phyloP scores from a whole-genome alignment of 2,888 invertebrate genomes.

The Drosophila imparisetae region DNA sequence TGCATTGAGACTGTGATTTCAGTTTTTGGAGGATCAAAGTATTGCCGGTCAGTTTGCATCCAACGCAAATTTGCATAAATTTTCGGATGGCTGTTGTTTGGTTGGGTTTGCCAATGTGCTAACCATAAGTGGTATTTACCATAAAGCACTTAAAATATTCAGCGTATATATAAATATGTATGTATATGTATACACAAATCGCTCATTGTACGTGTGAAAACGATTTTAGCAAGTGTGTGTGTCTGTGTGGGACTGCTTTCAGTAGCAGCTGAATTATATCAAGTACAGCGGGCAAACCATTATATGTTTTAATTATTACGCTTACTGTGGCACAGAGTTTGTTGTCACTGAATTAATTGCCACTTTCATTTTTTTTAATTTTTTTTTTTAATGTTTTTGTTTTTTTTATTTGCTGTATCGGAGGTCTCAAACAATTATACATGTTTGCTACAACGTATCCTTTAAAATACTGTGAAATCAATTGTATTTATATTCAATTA shows the following conservation, averaged over 20 bases:
- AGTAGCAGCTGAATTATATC: constrained; percentile 37
- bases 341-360: background rate
- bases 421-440: too few species aligned
- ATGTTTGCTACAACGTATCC: too few species aligned
- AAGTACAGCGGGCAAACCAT: constrained; percentile 45
- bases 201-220: constrained; percentile 48
- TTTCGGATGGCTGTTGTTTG: constrained; percentile 43
- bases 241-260: constrained; percentile 1
- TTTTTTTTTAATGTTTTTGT: background rate
- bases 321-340: constrained; percentile 32
- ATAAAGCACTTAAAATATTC: constrained; percentile 65
- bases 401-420: background rate
- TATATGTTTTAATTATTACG: constrained; percentile 54
- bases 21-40: constrained; percentile 39
- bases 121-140: constrained; percentile 65
- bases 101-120: constrained; percentile 48
- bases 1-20: constrained; percentile 45
- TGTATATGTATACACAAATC: constrained; percentile 41
- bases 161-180: constrained; percentile 9
- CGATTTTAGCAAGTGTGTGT: constrained; percentile 3
- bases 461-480: background rate
- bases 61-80: constrained; percentile 53
- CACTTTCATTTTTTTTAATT: background rate
- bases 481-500: background rate
- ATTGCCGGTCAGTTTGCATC: constrained; percentile 20